phyloP scores from a whole-genome alignment of 2,113 vertebrate genomes.

The Sapayoa aenigma region DNA sequence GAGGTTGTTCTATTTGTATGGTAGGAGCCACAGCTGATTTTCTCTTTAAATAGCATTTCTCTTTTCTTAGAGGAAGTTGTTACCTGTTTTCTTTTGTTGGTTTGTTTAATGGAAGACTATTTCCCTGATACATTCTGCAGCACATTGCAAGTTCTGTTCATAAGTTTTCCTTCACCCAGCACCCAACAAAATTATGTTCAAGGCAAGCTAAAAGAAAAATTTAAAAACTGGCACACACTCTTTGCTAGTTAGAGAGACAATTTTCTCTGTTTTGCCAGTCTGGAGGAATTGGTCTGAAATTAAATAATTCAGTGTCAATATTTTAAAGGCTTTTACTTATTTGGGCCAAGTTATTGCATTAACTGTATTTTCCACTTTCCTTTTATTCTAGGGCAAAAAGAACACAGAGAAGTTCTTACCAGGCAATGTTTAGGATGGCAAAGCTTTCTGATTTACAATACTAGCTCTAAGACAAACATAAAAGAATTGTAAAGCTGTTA shows the following conservation, averaged over 20 bases:
- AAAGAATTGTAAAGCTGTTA: conserved; percentile 18
- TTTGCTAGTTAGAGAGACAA: not conserved
- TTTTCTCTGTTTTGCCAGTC: not conserved
- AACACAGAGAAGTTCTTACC: not conserved
- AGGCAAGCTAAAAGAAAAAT: not conserved
- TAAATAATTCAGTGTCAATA: not conserved
- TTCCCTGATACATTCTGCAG: not conserved
- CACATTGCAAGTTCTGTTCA: not conserved
- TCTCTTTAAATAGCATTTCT: not conserved
- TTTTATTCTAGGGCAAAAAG: not conserved
- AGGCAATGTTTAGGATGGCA: conserved; percentile 36
- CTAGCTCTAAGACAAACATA: not conserved
- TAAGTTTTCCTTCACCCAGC: not conserved
- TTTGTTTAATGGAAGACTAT: not conserved
- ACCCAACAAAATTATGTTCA: not conserved
- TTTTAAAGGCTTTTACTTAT: not conserved
- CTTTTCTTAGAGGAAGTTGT: not conserved
- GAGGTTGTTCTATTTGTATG: not conserved
- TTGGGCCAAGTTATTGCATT: conserved; percentile 1
- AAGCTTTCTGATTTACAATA: conserved; percentile 18
- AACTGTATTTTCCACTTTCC: conserved; percentile 26
- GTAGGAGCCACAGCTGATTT: conserved; percentile 20
- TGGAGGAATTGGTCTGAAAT: not conserved
- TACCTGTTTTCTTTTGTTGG: not conserved
- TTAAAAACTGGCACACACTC: not conserved